A percentile compares a stretch with the other conserved stretches of the same genome.
Evolutionary conservation across 2,888 invertebrate species (phyloP).

Genomic region (Dexiosoma caninum): DNA sequence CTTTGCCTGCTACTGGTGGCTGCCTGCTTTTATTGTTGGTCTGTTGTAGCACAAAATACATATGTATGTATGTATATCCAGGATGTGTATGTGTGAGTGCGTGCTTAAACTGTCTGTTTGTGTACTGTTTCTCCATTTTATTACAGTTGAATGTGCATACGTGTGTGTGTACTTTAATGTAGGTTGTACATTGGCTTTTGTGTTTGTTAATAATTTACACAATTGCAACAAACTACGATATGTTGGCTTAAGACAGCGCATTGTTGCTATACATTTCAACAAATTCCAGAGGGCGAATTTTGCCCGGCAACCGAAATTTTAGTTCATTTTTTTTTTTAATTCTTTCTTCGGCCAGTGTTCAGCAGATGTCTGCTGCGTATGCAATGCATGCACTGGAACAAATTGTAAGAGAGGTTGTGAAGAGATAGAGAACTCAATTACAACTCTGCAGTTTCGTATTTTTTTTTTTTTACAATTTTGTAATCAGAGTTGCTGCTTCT

Average conservation of each 20-base stretch:
- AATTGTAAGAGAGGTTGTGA: too few species aligned
- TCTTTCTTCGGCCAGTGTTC: too few species aligned
- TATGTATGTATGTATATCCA: too few species aligned
- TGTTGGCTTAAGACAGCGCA: conserved; percentile 25
- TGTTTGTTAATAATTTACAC: conserved; percentile 40
- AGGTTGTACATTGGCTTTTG: conserved; percentile 26
- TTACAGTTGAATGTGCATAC: background rate
- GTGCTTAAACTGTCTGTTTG: background rate
- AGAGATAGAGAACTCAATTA: too few species aligned
- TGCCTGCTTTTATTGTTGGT: background rate
- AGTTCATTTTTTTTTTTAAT: too few species aligned
- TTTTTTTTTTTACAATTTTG: too few species aligned
- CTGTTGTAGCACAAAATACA: background rate
- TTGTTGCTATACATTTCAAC: background rate
- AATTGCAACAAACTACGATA: conserved; percentile 40
- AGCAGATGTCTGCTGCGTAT: too few species aligned
- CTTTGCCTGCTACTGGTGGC: background rate
- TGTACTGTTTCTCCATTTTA: background rate
- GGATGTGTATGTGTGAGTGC: background rate
- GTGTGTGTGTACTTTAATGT: background rate
- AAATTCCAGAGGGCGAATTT: too few species aligned
- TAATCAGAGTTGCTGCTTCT: too few species aligned
- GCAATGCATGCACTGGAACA: too few species aligned
- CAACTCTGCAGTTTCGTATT: too few species aligned
- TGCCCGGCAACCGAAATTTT: too few species aligned